These are phyloP conservation scores for Drosophila antonietae DNA, from an alignment of 2,888 invertebrate genomes.

Conservation along the genomic window DNA sequence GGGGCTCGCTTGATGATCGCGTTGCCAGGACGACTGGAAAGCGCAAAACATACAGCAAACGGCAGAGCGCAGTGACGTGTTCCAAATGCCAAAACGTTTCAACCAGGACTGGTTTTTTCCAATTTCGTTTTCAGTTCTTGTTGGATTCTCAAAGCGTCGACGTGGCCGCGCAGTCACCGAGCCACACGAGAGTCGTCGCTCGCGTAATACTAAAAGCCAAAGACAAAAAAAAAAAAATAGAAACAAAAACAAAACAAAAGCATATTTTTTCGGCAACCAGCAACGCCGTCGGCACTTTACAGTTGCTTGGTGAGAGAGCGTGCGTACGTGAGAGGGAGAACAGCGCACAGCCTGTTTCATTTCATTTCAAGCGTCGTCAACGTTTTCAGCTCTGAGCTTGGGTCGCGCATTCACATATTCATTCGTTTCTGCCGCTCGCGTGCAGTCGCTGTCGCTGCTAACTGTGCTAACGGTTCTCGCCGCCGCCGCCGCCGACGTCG, in stretches of 20 bases:
- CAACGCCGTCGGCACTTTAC: slow-evolving; percentile 53
- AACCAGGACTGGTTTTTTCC: slow-evolving; percentile 84
- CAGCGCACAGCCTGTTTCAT: slow-evolving; percentile 61
- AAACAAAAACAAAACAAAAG: slow-evolving; percentile 2
- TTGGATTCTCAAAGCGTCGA: slow-evolving; percentile 84
- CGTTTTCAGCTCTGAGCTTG: slow-evolving; percentile 54
- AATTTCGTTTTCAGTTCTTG: slow-evolving; percentile 85
- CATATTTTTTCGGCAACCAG: slow-evolving; percentile 47
- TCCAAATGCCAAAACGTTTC: slow-evolving; percentile 60
- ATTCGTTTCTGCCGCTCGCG: slow-evolving; percentile 70
- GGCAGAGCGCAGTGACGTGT: slow-evolving; percentile 41
- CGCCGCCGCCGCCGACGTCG: slow-evolving; percentile 47
- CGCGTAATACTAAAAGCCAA: slow-evolving; percentile 28
- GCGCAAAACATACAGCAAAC: slow-evolving; percentile 33
- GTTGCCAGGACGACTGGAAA: slow-evolving; percentile 82
- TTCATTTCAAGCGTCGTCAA: slow-evolving; percentile 66
- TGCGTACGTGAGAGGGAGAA: slow-evolving; percentile 18
- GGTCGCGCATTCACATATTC: slow-evolving; percentile 57
- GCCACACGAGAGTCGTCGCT: slow-evolving; percentile 52
- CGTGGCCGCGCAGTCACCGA: slow-evolving; percentile 67
- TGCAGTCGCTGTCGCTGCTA: slow-evolving; percentile 73
- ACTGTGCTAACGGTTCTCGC: slow-evolving; percentile 64
- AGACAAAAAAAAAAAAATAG: slow-evolving; percentile 9
- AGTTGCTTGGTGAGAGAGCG: slow-evolving; percentile 30
- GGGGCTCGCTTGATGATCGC: slow-evolving; percentile 54